Evolutionary conservation across 1,140 invertebrate species (phyloP).

Genomic region (Drosophila dunni): DNA sequence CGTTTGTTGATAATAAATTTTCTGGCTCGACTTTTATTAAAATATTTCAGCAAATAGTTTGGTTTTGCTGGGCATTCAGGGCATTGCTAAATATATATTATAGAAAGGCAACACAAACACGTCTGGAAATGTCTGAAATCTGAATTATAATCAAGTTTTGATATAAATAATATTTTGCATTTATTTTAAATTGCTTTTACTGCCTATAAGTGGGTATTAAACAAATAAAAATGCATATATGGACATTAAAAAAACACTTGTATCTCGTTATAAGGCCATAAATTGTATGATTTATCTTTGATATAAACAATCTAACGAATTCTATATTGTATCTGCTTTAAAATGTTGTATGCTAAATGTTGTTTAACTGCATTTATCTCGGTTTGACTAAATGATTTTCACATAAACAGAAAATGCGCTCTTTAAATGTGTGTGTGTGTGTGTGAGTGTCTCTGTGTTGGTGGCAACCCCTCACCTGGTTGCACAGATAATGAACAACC

Average conservation of each 20-base stretch:
- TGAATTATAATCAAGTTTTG: background rate
- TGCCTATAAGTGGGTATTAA: conserved; percentile 2
- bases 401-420: conserved; percentile 7
- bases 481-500: conserved; percentile 67
- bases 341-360: background rate
- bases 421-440: background rate
- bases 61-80: background rate
- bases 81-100: too few species aligned
- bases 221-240: conserved; percentile 3
- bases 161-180: background rate
- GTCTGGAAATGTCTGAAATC: background rate
- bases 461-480: conserved; percentile 55
- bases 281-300: too few species aligned
- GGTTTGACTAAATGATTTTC: conserved; percentile 16
- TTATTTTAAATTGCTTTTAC: conserved; percentile 6
- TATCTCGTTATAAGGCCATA: too few species aligned
- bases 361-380: background rate
- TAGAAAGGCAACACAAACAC: background rate
- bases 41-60: conserved; percentile 33
- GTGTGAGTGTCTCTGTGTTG: conserved; percentile 20
- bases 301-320: too few species aligned
- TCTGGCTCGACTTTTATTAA: conserved; percentile 65
- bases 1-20: conserved; percentile 75
- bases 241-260: background rate
- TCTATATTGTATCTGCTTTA: background rate